phyloP scores from a whole-genome alignment of 2,888 invertebrate genomes.

The Hartigia nigra region DNA sequence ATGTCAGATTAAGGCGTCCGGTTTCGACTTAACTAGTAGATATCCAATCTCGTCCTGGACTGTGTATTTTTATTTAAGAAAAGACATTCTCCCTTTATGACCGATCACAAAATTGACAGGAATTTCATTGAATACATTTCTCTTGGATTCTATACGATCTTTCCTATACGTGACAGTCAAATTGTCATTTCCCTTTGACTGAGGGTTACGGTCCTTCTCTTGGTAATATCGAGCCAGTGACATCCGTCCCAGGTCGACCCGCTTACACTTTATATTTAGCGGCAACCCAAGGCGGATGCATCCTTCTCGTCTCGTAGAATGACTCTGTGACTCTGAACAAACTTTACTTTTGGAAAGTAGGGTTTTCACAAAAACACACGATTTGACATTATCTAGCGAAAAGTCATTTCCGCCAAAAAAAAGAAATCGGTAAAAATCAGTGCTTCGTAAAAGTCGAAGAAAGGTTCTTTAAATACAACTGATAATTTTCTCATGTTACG shows the following conservation, averaged over 20 bases:
- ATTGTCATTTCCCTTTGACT: neutral
- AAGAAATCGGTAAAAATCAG: too few relatives aligned
- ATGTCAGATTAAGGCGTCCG: neutral
- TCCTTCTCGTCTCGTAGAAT: neutral
- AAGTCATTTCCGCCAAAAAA: neutral
- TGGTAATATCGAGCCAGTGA: neutral
- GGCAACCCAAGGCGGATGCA: conserved; percentile 24
- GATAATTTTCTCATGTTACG: too few relatives aligned
- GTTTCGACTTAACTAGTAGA: neutral
- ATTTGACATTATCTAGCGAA: neutral
- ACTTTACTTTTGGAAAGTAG: neutral
- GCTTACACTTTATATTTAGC: conserved; percentile 61
- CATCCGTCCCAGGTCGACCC: neutral
- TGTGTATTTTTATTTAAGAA: neutral
- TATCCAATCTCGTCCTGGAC: neutral
- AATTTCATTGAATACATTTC: neutral
- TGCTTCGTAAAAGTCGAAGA: too few relatives aligned
- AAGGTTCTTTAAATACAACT: too few relatives aligned
- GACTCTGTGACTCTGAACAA: neutral
- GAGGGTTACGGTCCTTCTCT: neutral
- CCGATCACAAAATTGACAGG: neutral
- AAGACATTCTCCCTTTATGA: neutral
- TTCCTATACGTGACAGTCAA: neutral
- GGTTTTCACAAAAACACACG: neutral
- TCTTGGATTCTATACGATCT: neutral